Conservation (phyloP, 2,797 vertebrate species). For the Myiotriccus ornatus region DNA sequence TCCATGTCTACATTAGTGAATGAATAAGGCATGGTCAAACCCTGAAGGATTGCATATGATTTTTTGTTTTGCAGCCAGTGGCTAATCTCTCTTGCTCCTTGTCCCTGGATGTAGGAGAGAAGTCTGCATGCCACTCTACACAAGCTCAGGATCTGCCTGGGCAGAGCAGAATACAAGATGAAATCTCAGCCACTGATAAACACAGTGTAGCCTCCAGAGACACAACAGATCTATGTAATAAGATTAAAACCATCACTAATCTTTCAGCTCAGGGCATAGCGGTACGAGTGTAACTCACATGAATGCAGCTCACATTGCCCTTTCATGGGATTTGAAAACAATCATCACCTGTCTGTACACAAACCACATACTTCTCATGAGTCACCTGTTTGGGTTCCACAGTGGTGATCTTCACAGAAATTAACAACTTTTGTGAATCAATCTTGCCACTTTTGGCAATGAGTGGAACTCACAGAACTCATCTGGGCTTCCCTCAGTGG, state of each 20-base stretch:
- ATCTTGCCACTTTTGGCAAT: neutral
- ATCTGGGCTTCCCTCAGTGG: neutral
- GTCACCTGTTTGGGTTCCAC: neutral
- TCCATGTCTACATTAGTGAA: neutral
- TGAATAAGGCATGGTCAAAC: neutral
- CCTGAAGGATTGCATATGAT: neutral
- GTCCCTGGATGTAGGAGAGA: neutral
- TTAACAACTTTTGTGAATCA: neutral
- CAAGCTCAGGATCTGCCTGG: neutral
- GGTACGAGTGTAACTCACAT: neutral
- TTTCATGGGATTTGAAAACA: neutral
- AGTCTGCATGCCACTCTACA: neutral
- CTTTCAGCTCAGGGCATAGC: neutral
- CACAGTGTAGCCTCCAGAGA: neutral
- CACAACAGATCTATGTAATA: neutral
- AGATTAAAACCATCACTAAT: neutral
- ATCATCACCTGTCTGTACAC: neutral
- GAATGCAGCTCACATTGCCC: neutral
- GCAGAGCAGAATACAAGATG: neutral
- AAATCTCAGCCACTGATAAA: neutral
- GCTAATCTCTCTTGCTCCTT: neutral
- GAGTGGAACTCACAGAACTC: neutral
- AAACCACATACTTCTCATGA: neutral
- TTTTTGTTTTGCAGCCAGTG: neutral
- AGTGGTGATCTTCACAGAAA: neutral